phyloP scores from a whole-genome alignment of 92 coral and sea anemone genomes.

The Zoanthus gigantus region DNA sequence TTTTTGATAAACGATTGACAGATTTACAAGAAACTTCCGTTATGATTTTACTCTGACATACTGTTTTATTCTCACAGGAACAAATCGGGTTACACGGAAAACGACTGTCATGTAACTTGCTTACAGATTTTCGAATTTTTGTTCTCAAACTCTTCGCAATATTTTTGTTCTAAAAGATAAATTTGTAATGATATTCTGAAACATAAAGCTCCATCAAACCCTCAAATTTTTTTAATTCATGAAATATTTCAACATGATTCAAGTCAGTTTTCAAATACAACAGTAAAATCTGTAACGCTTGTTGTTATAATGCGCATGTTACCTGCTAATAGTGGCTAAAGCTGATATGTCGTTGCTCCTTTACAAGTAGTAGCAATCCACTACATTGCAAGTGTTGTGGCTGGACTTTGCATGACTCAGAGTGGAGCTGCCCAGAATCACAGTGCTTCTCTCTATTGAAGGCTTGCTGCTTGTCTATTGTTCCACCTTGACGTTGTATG shows the following conservation, averaged over 20 bases:
- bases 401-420: background rate
- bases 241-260: too few relatives aligned
- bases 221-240: too few relatives aligned
- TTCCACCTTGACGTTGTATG: background rate
- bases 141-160: background rate
- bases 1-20: slow-evolving; percentile 9
- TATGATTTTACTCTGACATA: background rate
- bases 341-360: background rate
- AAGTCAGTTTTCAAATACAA: too few relatives aligned
- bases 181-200: too few relatives aligned
- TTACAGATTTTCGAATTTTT: background rate
- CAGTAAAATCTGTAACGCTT: too few relatives aligned
- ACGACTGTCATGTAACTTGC: background rate
- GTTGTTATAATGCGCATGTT: background rate
- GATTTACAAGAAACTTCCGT: slow-evolving; percentile 10
- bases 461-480: background rate
- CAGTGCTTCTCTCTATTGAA: background rate
- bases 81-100: background rate
- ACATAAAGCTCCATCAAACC: too few relatives aligned
- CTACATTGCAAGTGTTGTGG: slow-evolving; percentile 11
- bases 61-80: background rate
- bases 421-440: too few relatives aligned
- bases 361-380: background rate
- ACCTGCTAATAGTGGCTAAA: background rate
- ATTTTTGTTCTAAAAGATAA: too few relatives aligned